phyloP scores from a whole-genome alignment of 2,113 vertebrate genomes.

The Microcebus ravelobensis region DNA sequence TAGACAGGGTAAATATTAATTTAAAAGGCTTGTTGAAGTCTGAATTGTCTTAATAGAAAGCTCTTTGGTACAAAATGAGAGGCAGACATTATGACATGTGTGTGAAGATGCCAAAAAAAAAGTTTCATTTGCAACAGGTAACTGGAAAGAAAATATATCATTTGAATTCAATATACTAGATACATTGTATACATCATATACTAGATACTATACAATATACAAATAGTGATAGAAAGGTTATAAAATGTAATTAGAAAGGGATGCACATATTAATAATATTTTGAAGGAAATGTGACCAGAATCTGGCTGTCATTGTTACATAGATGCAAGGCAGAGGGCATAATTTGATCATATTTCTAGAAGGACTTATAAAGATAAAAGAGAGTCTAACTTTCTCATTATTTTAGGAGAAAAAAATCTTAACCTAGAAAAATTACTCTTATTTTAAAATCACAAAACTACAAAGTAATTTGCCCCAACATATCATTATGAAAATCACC shows the following conservation, averaged over 20 bases:
- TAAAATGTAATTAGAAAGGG: background rate
- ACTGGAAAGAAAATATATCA: background rate
- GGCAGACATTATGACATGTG: background rate
- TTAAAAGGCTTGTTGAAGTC: background rate
- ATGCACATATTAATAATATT: background rate
- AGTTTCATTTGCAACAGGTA: background rate
- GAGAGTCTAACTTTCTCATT: background rate
- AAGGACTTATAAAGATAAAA: background rate
- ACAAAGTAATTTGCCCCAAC: background rate
- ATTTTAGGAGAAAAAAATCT: background rate
- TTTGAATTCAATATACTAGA: background rate
- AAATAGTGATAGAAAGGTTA: background rate
- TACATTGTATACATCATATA: no score
- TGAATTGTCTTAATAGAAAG: background rate
- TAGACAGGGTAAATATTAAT: background rate
- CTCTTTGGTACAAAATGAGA: background rate
- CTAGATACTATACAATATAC: no score
- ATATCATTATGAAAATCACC: background rate
- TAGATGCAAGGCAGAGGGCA: background rate
- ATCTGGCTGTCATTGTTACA: background rate
- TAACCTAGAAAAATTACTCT: background rate
- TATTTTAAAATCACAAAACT: constrained; percentile 16
- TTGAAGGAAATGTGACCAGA: background rate
- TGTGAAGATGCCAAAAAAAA: background rate
- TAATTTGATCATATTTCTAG: background rate